Conservation (phyloP, 2,888 invertebrate genomes). For the Cephonodes hylas region DNA sequence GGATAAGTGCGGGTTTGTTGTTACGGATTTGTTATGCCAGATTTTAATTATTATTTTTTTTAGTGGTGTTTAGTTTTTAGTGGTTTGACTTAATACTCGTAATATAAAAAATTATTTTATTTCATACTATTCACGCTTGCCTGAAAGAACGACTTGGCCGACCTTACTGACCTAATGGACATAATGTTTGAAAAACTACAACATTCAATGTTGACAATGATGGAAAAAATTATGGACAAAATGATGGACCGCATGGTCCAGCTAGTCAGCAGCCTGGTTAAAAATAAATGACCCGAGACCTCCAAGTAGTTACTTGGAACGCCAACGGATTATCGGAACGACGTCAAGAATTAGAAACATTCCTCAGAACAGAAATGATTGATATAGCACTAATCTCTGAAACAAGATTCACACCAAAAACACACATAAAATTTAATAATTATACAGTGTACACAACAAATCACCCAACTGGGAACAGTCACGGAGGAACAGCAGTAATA, state of each 20-base stretch:
- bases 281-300: slow-evolving; percentile 13
- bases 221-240: slow-evolving; percentile 22
- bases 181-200: slow-evolving; percentile 17
- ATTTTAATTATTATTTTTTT: no score
- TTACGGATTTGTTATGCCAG: no score
- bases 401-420: slow-evolving; percentile 24
- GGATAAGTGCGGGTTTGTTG: no score
- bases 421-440: slow-evolving; percentile 18
- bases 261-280: slow-evolving; percentile 16
- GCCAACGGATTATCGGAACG: slow-evolving; percentile 25
- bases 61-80: no score
- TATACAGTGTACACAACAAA: slow-evolving; percentile 20
- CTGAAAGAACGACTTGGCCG: no score
- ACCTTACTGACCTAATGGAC: slow-evolving; percentile 12
- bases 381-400: slow-evolving; percentile 28
- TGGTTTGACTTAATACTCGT: no score
- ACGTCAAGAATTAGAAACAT: slow-evolving; percentile 22
- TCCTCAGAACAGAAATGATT: slow-evolving; percentile 19
- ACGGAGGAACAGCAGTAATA: slow-evolving; percentile 28
- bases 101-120: no score
- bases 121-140: no score
- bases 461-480: slow-evolving; percentile 25
- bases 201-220: slow-evolving; percentile 14
- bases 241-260: slow-evolving; percentile 24
- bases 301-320: slow-evolving; percentile 25